Conservation (phyloP, 1,140 invertebrate species). For the Sitodiplosis mosellana region DNA sequence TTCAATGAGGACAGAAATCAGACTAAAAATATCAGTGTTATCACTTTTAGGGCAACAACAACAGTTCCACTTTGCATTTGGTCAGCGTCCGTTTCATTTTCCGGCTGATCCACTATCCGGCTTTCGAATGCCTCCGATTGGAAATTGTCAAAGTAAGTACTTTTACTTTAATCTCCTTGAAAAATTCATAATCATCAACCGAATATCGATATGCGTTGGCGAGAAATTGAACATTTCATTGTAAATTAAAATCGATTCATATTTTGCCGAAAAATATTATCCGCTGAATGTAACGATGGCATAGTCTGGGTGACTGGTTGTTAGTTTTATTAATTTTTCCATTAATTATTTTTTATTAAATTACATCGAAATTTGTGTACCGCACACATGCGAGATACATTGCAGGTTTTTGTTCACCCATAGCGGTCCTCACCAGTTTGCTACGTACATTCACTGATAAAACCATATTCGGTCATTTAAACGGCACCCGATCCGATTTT, state of each 20-base stretch:
- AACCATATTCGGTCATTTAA: no score
- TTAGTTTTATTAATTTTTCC: slow-evolving; percentile 1
- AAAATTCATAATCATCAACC: no score
- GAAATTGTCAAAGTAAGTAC: slow-evolving; percentile 72
- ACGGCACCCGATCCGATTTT: no score
- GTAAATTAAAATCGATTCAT: no score
- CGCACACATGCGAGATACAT: not conserved
- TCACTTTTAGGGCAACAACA: slow-evolving; percentile 80
- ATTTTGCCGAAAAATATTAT: no score
- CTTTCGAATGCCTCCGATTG: slow-evolving; percentile 69
- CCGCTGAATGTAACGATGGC: not conserved
- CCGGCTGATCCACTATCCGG: slow-evolving; percentile 62
- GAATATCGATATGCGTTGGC: no score
- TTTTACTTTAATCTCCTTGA: not conserved
- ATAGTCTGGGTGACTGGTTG: not conserved
- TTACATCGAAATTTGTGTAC: not conserved
- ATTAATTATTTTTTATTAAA: not conserved
- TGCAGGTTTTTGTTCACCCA: no score
- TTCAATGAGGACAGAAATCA: slow-evolving; percentile 19
- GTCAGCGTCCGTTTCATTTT: slow-evolving; percentile 68
- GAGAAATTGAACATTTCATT: no score
- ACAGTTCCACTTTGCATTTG: slow-evolving; percentile 79
- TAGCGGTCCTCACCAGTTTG: no score
- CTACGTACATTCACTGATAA: no score
- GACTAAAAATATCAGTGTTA: slow-evolving; percentile 45